These are phyloP conservation scores for Chlorodrepanis virens DNA, from an alignment of 2,113 vertebrate genomes.

Conservation along the genomic window DNA sequence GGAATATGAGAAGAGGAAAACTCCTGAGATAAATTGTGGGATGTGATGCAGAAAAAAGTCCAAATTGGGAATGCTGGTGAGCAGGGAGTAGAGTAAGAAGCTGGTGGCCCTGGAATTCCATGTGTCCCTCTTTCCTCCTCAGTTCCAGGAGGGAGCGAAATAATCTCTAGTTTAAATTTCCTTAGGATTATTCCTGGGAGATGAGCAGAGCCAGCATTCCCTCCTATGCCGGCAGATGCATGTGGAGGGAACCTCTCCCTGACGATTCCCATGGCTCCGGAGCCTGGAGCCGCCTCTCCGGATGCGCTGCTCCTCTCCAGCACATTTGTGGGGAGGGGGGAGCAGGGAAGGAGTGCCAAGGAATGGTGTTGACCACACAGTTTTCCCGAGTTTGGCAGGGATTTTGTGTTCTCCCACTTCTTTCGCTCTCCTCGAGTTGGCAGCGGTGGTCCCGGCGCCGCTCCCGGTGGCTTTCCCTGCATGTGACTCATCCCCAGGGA, in stretches of 20 bases:
- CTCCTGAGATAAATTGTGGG: neutral
- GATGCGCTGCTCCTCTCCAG: neutral
- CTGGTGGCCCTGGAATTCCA: neutral
- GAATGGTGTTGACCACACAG: neutral
- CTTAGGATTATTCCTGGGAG: neutral
- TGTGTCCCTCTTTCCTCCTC: neutral
- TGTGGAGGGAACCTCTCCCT: fast-evolving
- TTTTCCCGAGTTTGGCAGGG: neutral
- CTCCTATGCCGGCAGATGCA: neutral
- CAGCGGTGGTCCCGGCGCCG: conserved; percentile 26
- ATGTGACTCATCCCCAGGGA: conserved; percentile 57
- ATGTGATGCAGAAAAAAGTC: neutral
- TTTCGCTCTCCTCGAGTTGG: conserved; percentile 4
- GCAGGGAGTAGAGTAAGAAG: neutral
- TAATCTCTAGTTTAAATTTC: neutral
- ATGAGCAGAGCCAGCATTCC: neutral
- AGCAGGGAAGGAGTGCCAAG: neutral
- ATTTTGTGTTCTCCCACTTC: conserved; percentile 38
- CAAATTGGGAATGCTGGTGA: neutral
- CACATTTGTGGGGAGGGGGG: neutral
- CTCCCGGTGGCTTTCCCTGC: conserved; percentile 42
- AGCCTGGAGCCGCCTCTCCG: neutral
- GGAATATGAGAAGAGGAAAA: neutral
- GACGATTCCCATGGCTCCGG: fast-evolving
- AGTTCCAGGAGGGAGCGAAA: neutral